Evolutionary conservation across 2,888 invertebrate genomes (phyloP), one percentile per base, ranked within the genome.

Genomic region (Sylvicola fuscatus): DNA sequence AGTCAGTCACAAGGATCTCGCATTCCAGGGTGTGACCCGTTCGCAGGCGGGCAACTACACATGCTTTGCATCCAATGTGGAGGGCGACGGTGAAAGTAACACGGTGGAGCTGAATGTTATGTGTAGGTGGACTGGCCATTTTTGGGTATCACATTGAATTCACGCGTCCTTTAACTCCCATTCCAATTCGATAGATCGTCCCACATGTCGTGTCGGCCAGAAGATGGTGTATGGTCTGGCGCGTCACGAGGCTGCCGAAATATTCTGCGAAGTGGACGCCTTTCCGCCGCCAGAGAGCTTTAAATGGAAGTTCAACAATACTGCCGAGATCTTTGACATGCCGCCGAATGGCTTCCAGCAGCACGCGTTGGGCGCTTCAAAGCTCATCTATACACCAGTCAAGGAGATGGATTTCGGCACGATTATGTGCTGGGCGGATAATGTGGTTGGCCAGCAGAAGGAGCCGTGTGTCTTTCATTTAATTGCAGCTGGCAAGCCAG

Each of bases 261-360:
- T 87, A 38, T 61, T 72, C 34, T 87, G 87, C 53, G 77, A 79
- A 56, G 86, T 87, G 32, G 83, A 86, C 49, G 75, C 84, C 14
- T 83, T 77, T 55, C 86, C 87, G 12, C 68, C 73, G 2, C 83
- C 82, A 2, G 75, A 77, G 49, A 75, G 69, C 49, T 87, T 84
- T 58, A 77, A 77, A 47, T 87, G 87, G 87, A 73, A 76, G 17
- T 80, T 89, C 54, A 90, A 90, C 62, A 87, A 84, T 60, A 81
- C 84, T 28, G 74, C 80, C 43, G 82, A 83, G 52, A 73, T 73
- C 45, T 66, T 72, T 41, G 82, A 84, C 49, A 72, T 86, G 50
- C 70, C 75, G 29, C 68, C 68, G 45, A 65, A 67, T 45, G 72
- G 77, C 44, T 80, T 71, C 55, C 50, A 55, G 32, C 62, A 64